A percentile compares a stretch with the other conserved stretches of the same genome.
These are phyloP conservation scores for Leptobrachium leishanense DNA, from an alignment of 2,113 vertebrate species.

Conservation along the genomic window DNA sequence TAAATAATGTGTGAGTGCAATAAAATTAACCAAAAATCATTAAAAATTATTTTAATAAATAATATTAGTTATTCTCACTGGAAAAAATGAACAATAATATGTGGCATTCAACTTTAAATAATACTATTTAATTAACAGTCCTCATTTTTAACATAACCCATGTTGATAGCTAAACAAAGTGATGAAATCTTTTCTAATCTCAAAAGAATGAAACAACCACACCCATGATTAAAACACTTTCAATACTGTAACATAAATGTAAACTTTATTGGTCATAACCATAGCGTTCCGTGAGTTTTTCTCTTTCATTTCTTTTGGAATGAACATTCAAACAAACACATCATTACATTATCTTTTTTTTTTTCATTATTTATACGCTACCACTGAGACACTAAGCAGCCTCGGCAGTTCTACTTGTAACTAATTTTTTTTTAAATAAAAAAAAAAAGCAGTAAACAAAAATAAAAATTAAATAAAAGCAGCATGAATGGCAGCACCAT, in stretches of 20 bases:
- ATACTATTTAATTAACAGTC: too few relatives aligned
- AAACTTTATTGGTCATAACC: constrained; percentile 56
- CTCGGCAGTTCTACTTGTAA: constrained; percentile 71
- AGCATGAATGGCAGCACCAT: constrained; percentile 72
- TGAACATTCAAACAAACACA: constrained; percentile 70
- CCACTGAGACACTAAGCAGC: constrained; percentile 65
- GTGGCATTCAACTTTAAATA: too few relatives aligned
- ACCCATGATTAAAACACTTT: constrained; percentile 29
- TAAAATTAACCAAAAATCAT: too few relatives aligned
- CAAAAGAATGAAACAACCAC: too few relatives aligned
- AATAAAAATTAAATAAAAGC: constrained; percentile 20
- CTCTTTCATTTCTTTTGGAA: constrained; percentile 52
- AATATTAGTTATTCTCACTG: too few relatives aligned
- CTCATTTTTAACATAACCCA: too few relatives aligned
- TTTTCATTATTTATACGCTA: constrained; percentile 56
- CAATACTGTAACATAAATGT: constrained; percentile 59
- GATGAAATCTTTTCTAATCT: too few relatives aligned
- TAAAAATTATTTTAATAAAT: too few relatives aligned
- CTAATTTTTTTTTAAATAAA: constrained; percentile 46
- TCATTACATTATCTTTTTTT: constrained; percentile 68
- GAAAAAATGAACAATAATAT: too few relatives aligned
- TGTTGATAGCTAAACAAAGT: too few relatives aligned
- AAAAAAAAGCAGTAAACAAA: neutral
- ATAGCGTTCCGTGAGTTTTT: constrained; percentile 55
- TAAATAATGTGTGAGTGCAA: too few relatives aligned